phyloP scores from a whole-genome alignment of 2,888 invertebrate genomes.

The Lasioglossum calceatum region DNA sequence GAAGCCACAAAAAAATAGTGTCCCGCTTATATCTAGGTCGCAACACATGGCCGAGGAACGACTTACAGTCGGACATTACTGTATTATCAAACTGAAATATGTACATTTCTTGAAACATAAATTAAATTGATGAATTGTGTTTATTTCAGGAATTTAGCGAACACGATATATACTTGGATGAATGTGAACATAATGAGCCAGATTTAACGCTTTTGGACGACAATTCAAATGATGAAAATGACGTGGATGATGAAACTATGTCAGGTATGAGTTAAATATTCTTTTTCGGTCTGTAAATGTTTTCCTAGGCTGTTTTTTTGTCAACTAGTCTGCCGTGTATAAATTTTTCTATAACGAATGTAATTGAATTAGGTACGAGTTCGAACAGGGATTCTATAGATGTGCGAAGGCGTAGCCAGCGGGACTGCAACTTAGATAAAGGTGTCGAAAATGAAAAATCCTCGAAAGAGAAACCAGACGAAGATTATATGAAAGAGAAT shows the following conservation, averaged over 20 bases:
- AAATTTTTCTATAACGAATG: conserved; percentile 6
- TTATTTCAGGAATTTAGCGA: conserved; percentile 87
- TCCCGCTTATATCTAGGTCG: too few species aligned
- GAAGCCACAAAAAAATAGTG: too few species aligned
- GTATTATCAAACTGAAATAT: background rate
- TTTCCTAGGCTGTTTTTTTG: background rate
- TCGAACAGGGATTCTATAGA: conserved; percentile 70
- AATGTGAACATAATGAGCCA: conserved; percentile 84
- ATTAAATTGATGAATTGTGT: background rate
- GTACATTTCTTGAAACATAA: background rate
- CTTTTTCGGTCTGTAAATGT: background rate
- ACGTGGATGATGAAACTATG: conserved; percentile 94
- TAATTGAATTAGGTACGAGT: conserved; percentile 69
- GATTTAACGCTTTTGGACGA: conserved; percentile 87
- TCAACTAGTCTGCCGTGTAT: conserved; percentile 4
- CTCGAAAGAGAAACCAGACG: conserved; percentile 71
- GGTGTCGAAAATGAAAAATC: conserved; percentile 66
- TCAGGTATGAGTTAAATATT: conserved; percentile 86
- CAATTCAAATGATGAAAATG: conserved; percentile 93
- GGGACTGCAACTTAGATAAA: conserved; percentile 65
- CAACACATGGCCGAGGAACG: too few species aligned
- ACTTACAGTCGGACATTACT: too few species aligned
- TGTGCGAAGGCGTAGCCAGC: conserved; percentile 56
- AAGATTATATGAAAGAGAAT: conserved; percentile 61
- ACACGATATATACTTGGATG: conserved; percentile 88